These are phyloP conservation scores for Henricia sp. DNA, from an alignment of 53 echinoderm and acorn worm species.

Conservation along the genomic window DNA sequence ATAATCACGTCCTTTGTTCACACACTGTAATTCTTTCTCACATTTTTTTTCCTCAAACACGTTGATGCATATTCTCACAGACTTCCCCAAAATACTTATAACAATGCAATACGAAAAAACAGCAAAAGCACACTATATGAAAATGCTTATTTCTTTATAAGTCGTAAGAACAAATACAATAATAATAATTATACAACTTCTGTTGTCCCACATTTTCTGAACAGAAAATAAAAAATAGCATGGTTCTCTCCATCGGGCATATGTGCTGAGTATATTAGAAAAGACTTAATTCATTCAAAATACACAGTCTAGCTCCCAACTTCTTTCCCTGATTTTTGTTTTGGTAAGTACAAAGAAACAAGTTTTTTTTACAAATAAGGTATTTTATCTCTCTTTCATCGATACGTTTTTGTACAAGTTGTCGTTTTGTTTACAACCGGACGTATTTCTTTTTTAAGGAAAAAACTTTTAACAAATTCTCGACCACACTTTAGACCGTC, in stretches of 20 bases:
- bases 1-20: neutral
- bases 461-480: constrained; percentile 37
- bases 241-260: constrained; percentile 63
- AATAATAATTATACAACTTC: constrained; percentile 45
- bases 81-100: constrained; percentile 27
- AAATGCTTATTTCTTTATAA: constrained; percentile 41
- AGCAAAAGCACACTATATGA: constrained; percentile 61
- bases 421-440: constrained; percentile 21
- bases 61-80: neutral
- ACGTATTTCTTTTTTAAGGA: neutral
- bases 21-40: neutral
- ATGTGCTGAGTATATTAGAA: constrained; percentile 61
- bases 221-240: constrained; percentile 55
- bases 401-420: constrained; percentile 1
- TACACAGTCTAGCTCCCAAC: constrained; percentile 61
- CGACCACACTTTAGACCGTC: constrained; percentile 42
- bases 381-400: neutral
- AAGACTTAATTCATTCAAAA: constrained; percentile 36
- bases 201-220: constrained; percentile 53
- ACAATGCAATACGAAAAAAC: constrained; percentile 60
- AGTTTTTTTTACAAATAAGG: constrained; percentile 22
- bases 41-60: neutral
- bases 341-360: constrained; percentile 55
- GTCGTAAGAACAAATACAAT: constrained; percentile 40
- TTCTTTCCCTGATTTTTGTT: constrained; percentile 40